Percentiles rank a stretch among this genome's conserved stretches.
phyloP scores from a whole-genome alignment of 2,888 invertebrate genomes.

The Rhagonycha lutea region DNA sequence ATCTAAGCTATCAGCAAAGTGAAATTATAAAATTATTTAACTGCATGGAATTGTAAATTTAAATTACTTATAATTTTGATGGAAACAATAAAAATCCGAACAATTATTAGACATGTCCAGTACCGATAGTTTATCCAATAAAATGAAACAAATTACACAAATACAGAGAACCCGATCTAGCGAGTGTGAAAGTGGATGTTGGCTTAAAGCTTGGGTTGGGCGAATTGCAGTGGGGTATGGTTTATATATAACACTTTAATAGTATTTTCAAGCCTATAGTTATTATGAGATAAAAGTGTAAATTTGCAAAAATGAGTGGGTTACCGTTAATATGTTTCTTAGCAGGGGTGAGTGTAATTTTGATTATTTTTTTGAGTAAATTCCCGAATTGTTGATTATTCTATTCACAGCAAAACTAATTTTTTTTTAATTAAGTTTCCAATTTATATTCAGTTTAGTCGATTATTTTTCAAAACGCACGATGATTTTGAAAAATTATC shows the following conservation, averaged over 20 bases:
- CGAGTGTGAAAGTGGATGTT: conserved; percentile 37
- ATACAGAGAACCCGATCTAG: conserved; percentile 17
- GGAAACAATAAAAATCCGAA: not conserved
- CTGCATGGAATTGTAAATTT: not conserved
- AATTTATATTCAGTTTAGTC: not conserved
- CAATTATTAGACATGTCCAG: not conserved
- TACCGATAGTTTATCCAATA: not conserved
- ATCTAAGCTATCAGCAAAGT: not conserved
- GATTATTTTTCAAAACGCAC: not conserved
- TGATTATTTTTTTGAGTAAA: not conserved
- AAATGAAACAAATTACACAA: not conserved
- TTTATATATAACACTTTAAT: conserved; percentile 38
- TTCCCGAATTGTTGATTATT: not conserved
- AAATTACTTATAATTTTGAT: not conserved
- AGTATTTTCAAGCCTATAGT: conserved; percentile 31
- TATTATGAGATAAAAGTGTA: conserved; percentile 31
- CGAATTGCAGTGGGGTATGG: conserved; percentile 41
- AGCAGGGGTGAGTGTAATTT: conserved; percentile 23
- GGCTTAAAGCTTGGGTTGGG: conserved; percentile 33
- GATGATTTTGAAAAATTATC: not conserved
- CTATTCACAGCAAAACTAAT: not conserved
- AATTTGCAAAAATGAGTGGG: conserved; percentile 21
- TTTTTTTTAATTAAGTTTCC: not conserved
- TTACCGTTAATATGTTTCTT: conserved; percentile 20
- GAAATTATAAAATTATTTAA: not conserved